phyloP scores from a whole-genome alignment of 2,113 vertebrate species.

The Triplophysa rosa region DNA sequence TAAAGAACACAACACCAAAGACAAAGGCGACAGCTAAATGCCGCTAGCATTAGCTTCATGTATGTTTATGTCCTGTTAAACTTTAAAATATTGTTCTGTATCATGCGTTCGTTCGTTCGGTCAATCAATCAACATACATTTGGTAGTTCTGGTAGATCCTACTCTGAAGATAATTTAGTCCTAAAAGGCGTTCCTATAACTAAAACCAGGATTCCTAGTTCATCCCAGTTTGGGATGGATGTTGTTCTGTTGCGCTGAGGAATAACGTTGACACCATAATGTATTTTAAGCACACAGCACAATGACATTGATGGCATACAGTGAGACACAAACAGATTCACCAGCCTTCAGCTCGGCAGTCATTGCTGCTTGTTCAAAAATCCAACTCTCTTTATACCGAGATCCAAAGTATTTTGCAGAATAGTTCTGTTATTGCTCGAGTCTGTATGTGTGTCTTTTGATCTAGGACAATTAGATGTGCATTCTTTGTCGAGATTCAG shows the following conservation, averaged over 20 bases:
- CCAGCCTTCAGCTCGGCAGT: conserved; percentile 20
- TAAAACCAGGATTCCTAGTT: too few relatives aligned
- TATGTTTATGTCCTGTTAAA: too few relatives aligned
- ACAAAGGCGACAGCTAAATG: too few relatives aligned
- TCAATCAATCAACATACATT: too few relatives aligned
- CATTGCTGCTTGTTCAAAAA: conserved; percentile 40
- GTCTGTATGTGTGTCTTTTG: background rate
- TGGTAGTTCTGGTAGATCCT: too few relatives aligned
- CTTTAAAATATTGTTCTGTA: too few relatives aligned
- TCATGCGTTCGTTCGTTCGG: too few relatives aligned
- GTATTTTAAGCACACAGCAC: conserved; percentile 6
- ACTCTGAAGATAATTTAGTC: too few relatives aligned
- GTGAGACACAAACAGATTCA: conserved; percentile 21
- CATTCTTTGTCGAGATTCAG: conserved; percentile 3
- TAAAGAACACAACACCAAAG: too few relatives aligned
- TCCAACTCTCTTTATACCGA: conserved; percentile 25
- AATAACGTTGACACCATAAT: background rate
- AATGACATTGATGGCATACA: conserved; percentile 23
- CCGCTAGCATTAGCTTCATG: too few relatives aligned
- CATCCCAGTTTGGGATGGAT: too few relatives aligned
- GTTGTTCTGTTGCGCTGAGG: background rate
- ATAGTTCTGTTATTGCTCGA: background rate
- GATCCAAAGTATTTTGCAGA: background rate
- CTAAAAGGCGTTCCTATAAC: too few relatives aligned
- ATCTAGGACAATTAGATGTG: background rate